Evolutionary conservation across 2,113 vertebrate species (phyloP).

Genomic region (Apistogramma diplotaenia): DNA sequence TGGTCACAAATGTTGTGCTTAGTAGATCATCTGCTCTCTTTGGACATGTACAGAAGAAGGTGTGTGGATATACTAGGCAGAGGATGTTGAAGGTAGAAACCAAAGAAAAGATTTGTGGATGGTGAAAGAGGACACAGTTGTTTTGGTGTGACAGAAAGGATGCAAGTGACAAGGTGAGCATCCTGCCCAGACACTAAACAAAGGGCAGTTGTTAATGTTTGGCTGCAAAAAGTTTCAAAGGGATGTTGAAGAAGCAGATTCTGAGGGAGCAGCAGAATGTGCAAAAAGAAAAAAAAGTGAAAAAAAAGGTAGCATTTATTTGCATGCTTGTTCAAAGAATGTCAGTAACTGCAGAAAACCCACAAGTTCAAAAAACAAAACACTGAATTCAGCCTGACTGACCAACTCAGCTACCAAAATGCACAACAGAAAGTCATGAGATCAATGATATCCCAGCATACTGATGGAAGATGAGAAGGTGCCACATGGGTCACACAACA

Average conservation of each 20-base stretch:
- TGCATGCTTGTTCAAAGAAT: background rate
- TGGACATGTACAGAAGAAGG: background rate
- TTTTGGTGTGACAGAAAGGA: background rate
- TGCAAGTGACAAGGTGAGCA: background rate
- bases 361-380: background rate
- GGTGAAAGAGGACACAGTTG: background rate
- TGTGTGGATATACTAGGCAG: background rate
- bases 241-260: background rate
- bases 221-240: background rate
- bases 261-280: background rate
- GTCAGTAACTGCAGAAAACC: background rate
- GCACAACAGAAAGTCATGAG: background rate
- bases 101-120: background rate
- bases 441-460: background rate
- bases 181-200: background rate
- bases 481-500: background rate
- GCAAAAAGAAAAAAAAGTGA: too few relatives aligned
- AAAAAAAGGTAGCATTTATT: background rate
- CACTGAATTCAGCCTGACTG: accelerated
- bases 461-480: too few relatives aligned
- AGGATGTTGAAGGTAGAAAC: background rate
- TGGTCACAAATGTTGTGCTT: background rate
- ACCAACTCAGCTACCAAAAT: background rate
- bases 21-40: background rate
- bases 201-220: background rate